Evolutionary conservation across 2,888 invertebrate species (phyloP), one percentile per base, ranked within the genome.

Genomic region (Lamellibrachia columna): DNA sequence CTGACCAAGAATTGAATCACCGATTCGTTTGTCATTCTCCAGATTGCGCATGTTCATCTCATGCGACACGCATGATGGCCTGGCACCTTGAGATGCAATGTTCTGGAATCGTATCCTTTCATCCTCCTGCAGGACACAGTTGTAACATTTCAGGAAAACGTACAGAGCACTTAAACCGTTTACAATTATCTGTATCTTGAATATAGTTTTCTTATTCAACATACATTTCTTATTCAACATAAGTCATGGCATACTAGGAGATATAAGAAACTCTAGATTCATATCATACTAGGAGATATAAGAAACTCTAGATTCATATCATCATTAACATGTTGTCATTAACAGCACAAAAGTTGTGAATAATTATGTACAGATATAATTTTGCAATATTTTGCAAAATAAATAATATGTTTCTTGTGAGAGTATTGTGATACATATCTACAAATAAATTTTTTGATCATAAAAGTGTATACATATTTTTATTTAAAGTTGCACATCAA

Each of bases 1-100:
- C 96, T 97, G 97, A 92, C 97, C 97, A 53, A 97, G 96, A 92
- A 97, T 95, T 52, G 97, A 97, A 93, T 96, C 96, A 6, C 92
- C 28, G 11, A 92, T 40, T 52, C n/a, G 52, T 28, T 91, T 92
- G 75, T 93, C 90, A 93, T 95, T 93, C 93, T 94, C 93, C 92
- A 95, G 93, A 90, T 95, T 94, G 52, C 96, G 95, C 92, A 96
- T 94, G 93, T 97, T 96, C 92, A 97, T 95, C 94, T 97, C 97
- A 60, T 96, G 94, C 53, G 95, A 95, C 90, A 97, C 96, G 94
- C 96, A 96, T 1, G 97, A 97, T 40, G 97, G 96, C 90, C 96
- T 95, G 15, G 96, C 95, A 6, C 93, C 94, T 11, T 90, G 91
- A 7, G 92, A 93, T 75, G 93, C 92, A 8, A 94, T 94, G 75